Evolutionary conservation across 1,140 invertebrate genomes (phyloP).

Genomic region (Ptiloglossa arizonensis): DNA sequence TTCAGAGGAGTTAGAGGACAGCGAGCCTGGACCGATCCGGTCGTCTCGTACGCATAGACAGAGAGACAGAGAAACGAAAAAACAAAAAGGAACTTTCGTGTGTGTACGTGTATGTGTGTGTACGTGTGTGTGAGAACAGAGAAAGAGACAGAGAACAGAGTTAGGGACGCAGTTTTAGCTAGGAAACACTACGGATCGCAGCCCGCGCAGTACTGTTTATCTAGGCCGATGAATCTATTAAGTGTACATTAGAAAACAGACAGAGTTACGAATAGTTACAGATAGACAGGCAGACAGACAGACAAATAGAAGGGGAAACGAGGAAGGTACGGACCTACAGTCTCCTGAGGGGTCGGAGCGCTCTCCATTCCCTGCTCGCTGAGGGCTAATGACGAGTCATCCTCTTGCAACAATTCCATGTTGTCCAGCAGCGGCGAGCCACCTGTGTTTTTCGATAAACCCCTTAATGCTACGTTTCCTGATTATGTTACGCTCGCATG

Average conservation of each 20-base stretch:
- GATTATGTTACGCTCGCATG: constrained; percentile 60
- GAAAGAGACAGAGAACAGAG: constrained; percentile 28
- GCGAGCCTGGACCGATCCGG: constrained; percentile 55
- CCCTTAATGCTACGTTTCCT: constrained; percentile 73
- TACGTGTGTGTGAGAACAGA: constrained; percentile 3
- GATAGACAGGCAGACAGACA: constrained; percentile 69
- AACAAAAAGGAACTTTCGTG: constrained; percentile 51
- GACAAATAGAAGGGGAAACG: constrained; percentile 67
- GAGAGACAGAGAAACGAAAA: constrained; percentile 67
- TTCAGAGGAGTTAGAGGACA: constrained; percentile 66
- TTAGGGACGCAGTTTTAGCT: constrained; percentile 57
- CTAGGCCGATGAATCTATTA: constrained; percentile 59
- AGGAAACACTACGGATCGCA: constrained; percentile 63
- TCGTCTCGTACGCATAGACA: constrained; percentile 66
- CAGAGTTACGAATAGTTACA: constrained; percentile 65
- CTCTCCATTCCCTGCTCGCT: constrained; percentile 80
- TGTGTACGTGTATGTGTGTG: neutral
- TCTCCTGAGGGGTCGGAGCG: constrained; percentile 77
- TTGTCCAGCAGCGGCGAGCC: constrained; percentile 80
- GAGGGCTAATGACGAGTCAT: constrained; percentile 80
- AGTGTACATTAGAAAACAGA: constrained; percentile 58
- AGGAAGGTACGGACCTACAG: constrained; percentile 81
- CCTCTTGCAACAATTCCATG: constrained; percentile 81
- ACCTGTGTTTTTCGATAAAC: constrained; percentile 80
- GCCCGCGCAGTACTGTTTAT: constrained; percentile 51